Evolutionary conservation across 2,888 invertebrate species (phyloP), one percentile per base, ranked within the genome.

Genomic region (Galerucella nymphaeae): DNA sequence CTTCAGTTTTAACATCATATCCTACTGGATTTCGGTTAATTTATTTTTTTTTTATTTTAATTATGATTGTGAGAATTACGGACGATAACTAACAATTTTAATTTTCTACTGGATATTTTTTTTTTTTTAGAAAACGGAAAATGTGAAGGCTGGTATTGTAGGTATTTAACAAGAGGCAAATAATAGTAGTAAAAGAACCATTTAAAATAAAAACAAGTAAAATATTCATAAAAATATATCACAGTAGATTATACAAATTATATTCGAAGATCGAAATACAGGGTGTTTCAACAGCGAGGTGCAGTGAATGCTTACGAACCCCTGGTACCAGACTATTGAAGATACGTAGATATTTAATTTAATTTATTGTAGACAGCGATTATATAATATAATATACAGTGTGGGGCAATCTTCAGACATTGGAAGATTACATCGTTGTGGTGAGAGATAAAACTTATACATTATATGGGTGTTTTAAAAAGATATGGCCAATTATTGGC

Each of bases 1-100:
- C 63, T 57, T 63, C 50, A 48, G 23, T 55, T 67, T 58, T 62
- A 30, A 23, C 72, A 72, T 72, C 72, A 72, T 66, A 45, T 67
- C 63, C 57, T 55, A 48, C 23, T 70, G 55, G 64, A 63, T 62
- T 70, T 55, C 62, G 23, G 45, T 57, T 69, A 62, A 62, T 62
- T 55, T 16, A 16, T 6, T 18, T 63, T 42, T 68, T 68, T 66
- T 66, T 38, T 23, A 45, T 58, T 59, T 30, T 5, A 38, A 62
- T 69, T 23, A 23, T 23, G 23, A 23, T 69, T 62, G 62, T 61
- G 41, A 23, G 58, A 16, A 41, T 9, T 10, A 2, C 16, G 20
- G 58, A 14, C 8, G n/a, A 66, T 23, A 42, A 66, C 20, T 16
- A 58, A 23, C 18, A 45, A 14, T n/a, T 62, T 62, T 42, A 62